A percentile compares a stretch with the other conserved stretches of the same genome.
Conservation (phyloP, 2,888 invertebrate genomes). For the Cephus runcator region DNA sequence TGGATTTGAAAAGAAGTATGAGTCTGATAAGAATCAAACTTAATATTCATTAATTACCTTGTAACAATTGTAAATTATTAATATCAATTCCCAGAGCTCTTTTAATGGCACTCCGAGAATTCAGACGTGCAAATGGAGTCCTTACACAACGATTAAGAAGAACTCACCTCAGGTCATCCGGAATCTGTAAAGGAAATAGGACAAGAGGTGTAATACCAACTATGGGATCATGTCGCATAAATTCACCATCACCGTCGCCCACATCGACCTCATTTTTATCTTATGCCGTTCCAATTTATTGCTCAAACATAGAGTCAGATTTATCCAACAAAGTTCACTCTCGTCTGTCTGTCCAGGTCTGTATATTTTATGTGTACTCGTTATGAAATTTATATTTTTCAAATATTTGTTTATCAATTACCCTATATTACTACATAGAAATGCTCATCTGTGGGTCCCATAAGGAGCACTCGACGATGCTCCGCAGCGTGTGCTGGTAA, state of each 20-base stretch:
- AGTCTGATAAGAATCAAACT: neutral
- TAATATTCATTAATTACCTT: neutral
- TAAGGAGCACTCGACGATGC: conserved; percentile 25
- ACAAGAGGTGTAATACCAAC: neutral
- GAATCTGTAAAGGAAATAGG: neutral
- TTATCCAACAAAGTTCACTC: neutral
- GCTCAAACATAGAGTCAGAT: neutral
- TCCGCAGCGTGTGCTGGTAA: conserved; percentile 24
- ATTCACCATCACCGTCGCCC: neutral
- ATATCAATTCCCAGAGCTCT: conserved; percentile 38
- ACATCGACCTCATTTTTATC: neutral
- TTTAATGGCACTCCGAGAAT: conserved; percentile 36
- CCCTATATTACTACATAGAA: conserved; percentile 24
- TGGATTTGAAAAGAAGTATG: conserved; percentile 50
- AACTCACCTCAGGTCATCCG: conserved; percentile 7
- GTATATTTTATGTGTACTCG: neutral
- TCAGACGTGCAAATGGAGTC: conserved; percentile 38
- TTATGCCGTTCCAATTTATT: neutral
- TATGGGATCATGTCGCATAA: neutral
- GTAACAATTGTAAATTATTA: neutral
- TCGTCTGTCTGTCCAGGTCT: neutral
- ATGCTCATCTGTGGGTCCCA: conserved; percentile 25
- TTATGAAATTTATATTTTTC: neutral
- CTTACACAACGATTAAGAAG: conserved; percentile 34
- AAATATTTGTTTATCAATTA: neutral